These are phyloP conservation scores for Ramphastos sulfuratus DNA, from an alignment of 2,113 vertebrate genomes.

Conservation along the genomic window DNA sequence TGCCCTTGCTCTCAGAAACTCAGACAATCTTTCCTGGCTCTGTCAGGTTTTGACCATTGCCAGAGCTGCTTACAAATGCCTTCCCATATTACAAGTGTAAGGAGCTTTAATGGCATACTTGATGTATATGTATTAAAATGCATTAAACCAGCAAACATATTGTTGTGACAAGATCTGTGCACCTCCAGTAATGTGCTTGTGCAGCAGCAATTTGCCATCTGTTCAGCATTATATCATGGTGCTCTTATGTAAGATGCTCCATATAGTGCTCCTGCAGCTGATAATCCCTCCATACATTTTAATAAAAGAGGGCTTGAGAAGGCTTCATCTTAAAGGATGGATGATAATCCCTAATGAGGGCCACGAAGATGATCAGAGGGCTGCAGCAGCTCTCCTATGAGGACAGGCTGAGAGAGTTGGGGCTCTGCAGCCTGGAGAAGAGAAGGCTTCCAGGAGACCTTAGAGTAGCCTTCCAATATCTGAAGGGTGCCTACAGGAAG, in stretches of 20 bases:
- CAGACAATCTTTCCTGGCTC: neutral
- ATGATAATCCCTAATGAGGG: neutral
- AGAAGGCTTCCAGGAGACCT: too few relatives aligned
- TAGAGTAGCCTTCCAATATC: too few relatives aligned
- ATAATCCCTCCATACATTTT: neutral
- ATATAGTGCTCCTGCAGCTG: neutral
- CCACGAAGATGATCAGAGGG: too few relatives aligned
- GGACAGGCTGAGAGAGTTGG: too few relatives aligned
- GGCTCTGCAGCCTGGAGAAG: too few relatives aligned
- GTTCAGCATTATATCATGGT: neutral
- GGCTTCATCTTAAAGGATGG: neutral
- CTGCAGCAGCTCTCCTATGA: too few relatives aligned
- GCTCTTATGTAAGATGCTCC: conserved; percentile 41
- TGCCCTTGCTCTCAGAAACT: neutral
- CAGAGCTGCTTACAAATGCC: conserved; percentile 32
- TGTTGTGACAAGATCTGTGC: conserved; percentile 58
- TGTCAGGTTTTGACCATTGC: neutral
- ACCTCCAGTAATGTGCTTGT: conserved; percentile 47
- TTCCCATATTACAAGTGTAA: neutral
- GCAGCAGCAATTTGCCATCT: conserved; percentile 56
- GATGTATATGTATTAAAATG: conserved; percentile 48
- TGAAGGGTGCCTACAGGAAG: too few relatives aligned
- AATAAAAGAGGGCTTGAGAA: neutral
- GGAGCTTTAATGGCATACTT: conserved; percentile 5
- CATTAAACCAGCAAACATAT: conserved; percentile 52